phyloP scores from a whole-genome alignment of 2,113 vertebrate species.

The Trinectes maculatus region DNA sequence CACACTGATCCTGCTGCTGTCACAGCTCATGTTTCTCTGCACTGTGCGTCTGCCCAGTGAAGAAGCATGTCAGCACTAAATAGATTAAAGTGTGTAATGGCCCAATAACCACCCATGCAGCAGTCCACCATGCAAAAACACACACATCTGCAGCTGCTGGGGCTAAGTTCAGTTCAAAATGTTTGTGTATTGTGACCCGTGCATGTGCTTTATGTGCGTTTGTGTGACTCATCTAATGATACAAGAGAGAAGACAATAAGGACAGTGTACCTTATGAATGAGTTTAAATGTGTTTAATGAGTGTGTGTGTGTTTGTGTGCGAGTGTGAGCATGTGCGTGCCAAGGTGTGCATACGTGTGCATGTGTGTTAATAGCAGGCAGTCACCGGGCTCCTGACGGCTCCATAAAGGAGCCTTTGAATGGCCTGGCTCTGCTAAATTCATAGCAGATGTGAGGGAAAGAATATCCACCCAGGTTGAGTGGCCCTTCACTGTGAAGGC shows the following conservation, averaged over 20 bases:
- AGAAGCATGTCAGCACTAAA: slow-evolving; percentile 66
- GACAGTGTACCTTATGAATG: neutral
- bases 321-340: slow-evolving; percentile 38
- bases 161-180: slow-evolving; percentile 52
- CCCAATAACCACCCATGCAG: slow-evolving; percentile 52
- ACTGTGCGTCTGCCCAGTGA: slow-evolving; percentile 55
- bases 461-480: slow-evolving; percentile 82
- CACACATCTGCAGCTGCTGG: slow-evolving; percentile 59
- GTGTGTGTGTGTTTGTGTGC: slow-evolving; percentile 5
- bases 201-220: slow-evolving; percentile 7
- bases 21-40: slow-evolving; percentile 47
- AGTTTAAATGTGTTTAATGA: slow-evolving; percentile 40
- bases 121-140: slow-evolving; percentile 39
- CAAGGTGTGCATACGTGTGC: slow-evolving; percentile 56
- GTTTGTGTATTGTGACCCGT: slow-evolving; percentile 22
- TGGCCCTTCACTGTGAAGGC: slow-evolving; percentile 74
- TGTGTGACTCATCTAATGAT: no score
- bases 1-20: slow-evolving; percentile 25
- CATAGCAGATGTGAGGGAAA: slow-evolving; percentile 84
- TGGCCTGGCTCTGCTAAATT: slow-evolving; percentile 79
- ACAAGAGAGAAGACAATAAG: no score
- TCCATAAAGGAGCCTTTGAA: slow-evolving; percentile 85
- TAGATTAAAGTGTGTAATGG: slow-evolving; percentile 74
- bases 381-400: slow-evolving; percentile 75
- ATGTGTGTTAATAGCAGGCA: slow-evolving; percentile 75